These are phyloP conservation scores for Sphenopsis melanotis DNA, from an alignment of 2,797 vertebrate species.

Conservation along the genomic window DNA sequence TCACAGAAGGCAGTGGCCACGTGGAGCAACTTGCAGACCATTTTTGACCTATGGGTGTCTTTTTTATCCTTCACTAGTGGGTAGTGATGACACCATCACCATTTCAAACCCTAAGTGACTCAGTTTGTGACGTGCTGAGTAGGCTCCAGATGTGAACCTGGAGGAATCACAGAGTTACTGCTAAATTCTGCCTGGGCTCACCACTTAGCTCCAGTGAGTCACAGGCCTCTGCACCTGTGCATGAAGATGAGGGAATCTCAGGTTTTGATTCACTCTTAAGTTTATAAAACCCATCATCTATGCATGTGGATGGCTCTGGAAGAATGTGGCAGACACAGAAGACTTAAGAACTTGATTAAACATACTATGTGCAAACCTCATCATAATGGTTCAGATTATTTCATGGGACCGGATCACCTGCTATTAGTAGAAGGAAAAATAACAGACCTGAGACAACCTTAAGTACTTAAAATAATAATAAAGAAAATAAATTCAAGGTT, in stretches of 20 bases:
- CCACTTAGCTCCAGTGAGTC: background rate
- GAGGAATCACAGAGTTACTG: background rate
- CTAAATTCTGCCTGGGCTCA: background rate
- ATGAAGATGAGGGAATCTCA: background rate
- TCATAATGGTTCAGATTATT: background rate
- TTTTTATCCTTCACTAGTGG: background rate
- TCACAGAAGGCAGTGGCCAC: background rate
- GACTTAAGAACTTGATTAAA: background rate
- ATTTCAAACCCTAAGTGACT: background rate
- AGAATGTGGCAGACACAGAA: background rate
- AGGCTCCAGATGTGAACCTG: background rate
- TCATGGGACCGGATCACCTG: background rate
- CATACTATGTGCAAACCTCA: background rate
- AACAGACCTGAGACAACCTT: background rate
- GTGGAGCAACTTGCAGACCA: background rate
- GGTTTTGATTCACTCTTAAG: background rate
- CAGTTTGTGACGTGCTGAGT: fast-evolving
- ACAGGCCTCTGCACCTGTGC: background rate
- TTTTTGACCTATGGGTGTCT: background rate
- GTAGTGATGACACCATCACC: background rate
- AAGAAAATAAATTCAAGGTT: background rate
- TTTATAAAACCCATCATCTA: background rate
- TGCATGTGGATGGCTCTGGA: background rate
- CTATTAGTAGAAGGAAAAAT: background rate
- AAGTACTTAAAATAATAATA: background rate